phyloP scores from a whole-genome alignment of 1,140 invertebrate species.

The Chironomus tepperi region DNA sequence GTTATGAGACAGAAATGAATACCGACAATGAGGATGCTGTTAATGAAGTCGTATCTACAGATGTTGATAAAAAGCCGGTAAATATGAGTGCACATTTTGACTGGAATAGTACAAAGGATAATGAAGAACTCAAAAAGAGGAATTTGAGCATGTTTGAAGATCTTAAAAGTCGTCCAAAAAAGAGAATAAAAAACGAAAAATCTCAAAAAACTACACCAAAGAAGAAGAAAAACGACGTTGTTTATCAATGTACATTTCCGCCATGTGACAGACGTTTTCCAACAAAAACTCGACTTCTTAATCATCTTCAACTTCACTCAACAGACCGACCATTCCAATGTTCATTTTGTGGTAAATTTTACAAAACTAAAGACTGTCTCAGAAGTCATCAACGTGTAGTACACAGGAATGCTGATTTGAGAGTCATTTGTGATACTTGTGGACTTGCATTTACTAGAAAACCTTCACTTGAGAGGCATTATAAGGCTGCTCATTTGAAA shows the following conservation, averaged over 20 bases:
- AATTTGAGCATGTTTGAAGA: not conserved
- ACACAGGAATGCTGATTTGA: not conserved
- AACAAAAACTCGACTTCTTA: not conserved
- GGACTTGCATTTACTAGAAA: not conserved
- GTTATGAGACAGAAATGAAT: not conserved
- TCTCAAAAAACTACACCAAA: not conserved
- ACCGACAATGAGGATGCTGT: not conserved
- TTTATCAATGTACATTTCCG: not conserved
- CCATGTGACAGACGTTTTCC: not conserved
- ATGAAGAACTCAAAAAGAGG: not conserved
- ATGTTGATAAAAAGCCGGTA: not conserved
- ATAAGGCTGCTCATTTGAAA: not conserved
- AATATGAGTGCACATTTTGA: slow-evolving; percentile 8
- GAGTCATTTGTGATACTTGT: slow-evolving; percentile 11
- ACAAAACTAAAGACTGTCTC: not conserved
- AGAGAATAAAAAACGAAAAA: not conserved
- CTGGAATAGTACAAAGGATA: not conserved
- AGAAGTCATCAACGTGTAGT: slow-evolving; percentile 3
- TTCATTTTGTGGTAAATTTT: slow-evolving; percentile 9
- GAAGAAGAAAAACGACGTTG: not conserved
- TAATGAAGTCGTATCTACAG: not conserved
- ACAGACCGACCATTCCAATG: not conserved
- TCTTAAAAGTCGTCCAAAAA: not conserved
- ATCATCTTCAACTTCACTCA: not conserved
- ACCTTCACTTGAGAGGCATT: not conserved